Conservation (phyloP, 2,113 vertebrate genomes). For the Cervus canadensis region DNA sequence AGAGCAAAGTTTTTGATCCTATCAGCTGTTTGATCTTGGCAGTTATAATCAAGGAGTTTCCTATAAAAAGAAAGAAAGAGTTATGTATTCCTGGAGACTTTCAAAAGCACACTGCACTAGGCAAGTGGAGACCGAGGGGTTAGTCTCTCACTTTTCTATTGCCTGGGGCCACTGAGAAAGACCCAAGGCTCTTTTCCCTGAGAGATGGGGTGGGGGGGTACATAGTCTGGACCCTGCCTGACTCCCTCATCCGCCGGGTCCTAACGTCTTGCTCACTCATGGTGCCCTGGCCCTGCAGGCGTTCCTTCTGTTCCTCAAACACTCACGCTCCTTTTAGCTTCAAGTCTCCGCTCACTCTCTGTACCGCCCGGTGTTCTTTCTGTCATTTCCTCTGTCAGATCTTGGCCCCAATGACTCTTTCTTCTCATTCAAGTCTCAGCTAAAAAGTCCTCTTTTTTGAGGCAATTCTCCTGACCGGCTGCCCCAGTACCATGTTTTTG, state of each 20-base stretch:
- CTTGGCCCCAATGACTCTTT: conserved; percentile 32
- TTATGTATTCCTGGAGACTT: conserved; percentile 21
- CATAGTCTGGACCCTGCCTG: not conserved
- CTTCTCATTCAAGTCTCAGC: conserved; percentile 29
- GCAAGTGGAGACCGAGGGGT: not conserved
- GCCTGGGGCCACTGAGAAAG: conserved; percentile 38
- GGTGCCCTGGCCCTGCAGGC: conserved; percentile 36
- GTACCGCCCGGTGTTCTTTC: not conserved
- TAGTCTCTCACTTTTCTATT: not conserved
- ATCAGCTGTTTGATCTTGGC: conserved; percentile 67
- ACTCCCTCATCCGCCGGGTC: conserved; percentile 8
- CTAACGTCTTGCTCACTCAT: not conserved
- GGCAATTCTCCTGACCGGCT: not conserved
- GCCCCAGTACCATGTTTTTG: not conserved
- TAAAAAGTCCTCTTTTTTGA: conserved; percentile 11
- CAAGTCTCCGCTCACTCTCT: not conserved
- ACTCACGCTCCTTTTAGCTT: conserved; percentile 36
- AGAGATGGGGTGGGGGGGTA: not conserved
- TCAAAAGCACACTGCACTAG: conserved; percentile 41
- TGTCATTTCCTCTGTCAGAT: conserved; percentile 51
- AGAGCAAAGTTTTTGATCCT: conserved; percentile 71
- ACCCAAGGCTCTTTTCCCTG: conserved; percentile 35
- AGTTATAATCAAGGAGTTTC: conserved; percentile 73
- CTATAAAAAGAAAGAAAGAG: conserved; percentile 60
- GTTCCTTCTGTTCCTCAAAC: conserved; percentile 56